Percentiles rank a stretch among this genome's conserved stretches.
Evolutionary conservation across 2,888 invertebrate species (phyloP).

Genomic region (Andricus curvator): DNA sequence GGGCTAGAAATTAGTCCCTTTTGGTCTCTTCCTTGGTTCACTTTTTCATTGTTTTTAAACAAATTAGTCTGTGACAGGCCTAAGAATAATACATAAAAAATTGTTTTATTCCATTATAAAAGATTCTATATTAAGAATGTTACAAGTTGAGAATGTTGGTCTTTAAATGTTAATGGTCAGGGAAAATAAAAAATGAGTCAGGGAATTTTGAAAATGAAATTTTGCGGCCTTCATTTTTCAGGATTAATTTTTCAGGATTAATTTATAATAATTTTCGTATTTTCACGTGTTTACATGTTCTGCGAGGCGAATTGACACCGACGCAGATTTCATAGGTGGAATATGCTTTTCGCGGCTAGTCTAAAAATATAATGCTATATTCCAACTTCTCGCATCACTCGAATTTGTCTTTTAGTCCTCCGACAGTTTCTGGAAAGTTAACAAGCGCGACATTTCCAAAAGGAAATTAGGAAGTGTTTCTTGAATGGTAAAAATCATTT

Average conservation of each 20-base stretch:
- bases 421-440: constrained; percentile 62
- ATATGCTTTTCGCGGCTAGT: constrained; percentile 63
- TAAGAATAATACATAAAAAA: too few relatives aligned
- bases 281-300: not conserved
- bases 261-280: not conserved
- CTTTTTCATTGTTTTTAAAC: too few relatives aligned
- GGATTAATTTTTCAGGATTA: not conserved
- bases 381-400: constrained; percentile 65
- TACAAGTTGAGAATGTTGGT: too few relatives aligned
- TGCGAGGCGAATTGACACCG: constrained; percentile 36
- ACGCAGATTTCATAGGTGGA: constrained; percentile 34
- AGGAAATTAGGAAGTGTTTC: constrained; percentile 15
- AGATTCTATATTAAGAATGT: too few relatives aligned
- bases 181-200: too few relatives aligned
- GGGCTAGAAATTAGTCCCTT: too few relatives aligned
- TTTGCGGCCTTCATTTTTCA: not conserved
- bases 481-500: constrained; percentile 25
- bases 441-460: constrained; percentile 17
- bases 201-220: too few relatives aligned
- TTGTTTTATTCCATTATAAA: too few relatives aligned
- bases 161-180: too few relatives aligned
- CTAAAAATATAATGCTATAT: constrained; percentile 67
- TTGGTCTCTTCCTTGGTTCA: too few relatives aligned
- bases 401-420: constrained; percentile 59
- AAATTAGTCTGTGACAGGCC: too few relatives aligned